Evolutionary conservation across 53 echinoderm and acorn worm genomes (phyloP).

Genomic region (Holothuria leucospilota): DNA sequence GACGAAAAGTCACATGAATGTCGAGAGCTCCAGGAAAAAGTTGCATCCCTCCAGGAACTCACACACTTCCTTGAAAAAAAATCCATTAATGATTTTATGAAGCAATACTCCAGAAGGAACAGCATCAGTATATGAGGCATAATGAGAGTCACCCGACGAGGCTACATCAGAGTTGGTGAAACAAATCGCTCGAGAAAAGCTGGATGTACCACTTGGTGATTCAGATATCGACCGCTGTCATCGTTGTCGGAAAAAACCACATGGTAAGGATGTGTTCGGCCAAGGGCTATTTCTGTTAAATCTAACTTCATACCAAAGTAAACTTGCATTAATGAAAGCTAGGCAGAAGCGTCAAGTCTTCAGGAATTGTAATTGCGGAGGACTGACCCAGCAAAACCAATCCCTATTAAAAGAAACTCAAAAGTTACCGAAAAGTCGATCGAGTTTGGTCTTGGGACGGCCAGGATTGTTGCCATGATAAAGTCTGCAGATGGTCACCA

Average conservation of each 20-base stretch:
- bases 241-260: conserved; percentile 7
- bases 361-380: background rate
- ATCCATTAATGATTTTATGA: background rate
- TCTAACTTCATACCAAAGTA: background rate
- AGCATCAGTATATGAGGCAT: background rate
- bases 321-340: background rate
- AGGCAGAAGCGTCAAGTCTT: background rate
- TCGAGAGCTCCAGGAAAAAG: conserved; percentile 1
- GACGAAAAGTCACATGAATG: background rate
- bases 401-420: background rate
- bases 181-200: conserved; percentile 18
- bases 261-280: background rate
- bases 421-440: conserved; percentile 9
- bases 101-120: background rate
- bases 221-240: conserved; percentile 17
- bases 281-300: background rate
- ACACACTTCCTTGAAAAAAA: background rate
- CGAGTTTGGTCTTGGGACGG: background rate
- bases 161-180: background rate
- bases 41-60: conserved; percentile 19
- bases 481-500: conserved; percentile 26
- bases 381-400: conserved; percentile 6
- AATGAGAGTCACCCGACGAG: conserved; percentile 8
- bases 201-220: background rate
- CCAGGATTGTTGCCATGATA: conserved; percentile 18